Evolutionary conservation across 1,140 invertebrate genomes (phyloP), one percentile per base, ranked within the genome.

Genomic region (Bombus sylvicola): DNA sequence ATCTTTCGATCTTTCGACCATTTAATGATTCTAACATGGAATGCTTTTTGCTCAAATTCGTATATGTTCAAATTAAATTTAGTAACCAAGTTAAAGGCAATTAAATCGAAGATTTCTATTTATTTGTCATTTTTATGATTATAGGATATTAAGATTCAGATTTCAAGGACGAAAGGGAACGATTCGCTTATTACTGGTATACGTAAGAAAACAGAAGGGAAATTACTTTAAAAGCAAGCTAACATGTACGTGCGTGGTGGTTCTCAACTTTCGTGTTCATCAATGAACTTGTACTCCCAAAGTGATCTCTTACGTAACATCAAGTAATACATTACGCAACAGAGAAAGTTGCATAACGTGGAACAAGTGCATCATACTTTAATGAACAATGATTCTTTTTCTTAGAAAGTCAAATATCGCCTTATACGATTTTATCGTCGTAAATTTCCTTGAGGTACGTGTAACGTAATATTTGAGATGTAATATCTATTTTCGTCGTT

Each of bases 321-420:
- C 68, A 81, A 71, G 34, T 41, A 72, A 81, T 15, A 41, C 9
- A 53, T 83, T 83, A 76, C 28, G 81, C 41, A 83, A 83, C 15
- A 9, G 15, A 47, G n/a, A 41, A 59, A n/a, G 43, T 79, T 71
- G 34, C 53, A 53, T 37, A 79, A 84, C 31, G 43, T 15, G 18
- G 1, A 37, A n/a, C 12, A 69, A 68, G 8, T 59, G 53, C 47
- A 39, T 13, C 15, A 2, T 18, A 5, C 34, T 71, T 47, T 8
- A n/a, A 25, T 25, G 47, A 4, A 12, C 37, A 71, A 71, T 9
- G 39, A 53, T 25, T 39, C 22, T 43, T 43, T 37, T 15, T 15
- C 31, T 3, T 13, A 1, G n/a, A 83, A 43, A 28, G 9, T 34
- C 13, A n/a, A n/a, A 13, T 13, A 22, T 69, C 13, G 5, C 25